phyloP scores from a whole-genome alignment of 2,113 vertebrate species.

The Tympanuchus pallidicinctus region DNA sequence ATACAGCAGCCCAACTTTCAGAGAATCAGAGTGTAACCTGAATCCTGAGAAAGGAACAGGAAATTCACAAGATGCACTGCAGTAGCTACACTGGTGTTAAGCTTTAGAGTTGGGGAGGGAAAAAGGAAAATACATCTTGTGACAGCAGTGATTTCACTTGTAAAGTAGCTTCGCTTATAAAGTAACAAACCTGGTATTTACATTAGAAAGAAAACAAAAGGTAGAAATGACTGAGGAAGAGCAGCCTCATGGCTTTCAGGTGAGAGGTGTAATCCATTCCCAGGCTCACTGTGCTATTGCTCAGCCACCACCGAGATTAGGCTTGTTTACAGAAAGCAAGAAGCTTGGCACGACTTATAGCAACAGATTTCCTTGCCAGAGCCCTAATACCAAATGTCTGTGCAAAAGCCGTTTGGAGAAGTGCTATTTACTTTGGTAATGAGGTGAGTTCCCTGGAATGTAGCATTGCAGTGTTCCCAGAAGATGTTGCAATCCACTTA shows the following conservation, averaged over 20 bases:
- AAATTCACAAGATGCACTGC: not conserved
- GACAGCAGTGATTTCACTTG: fast-evolving
- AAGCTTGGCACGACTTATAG: slow-evolving; percentile 36
- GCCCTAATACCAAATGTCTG: slow-evolving; percentile 4
- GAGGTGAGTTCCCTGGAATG: slow-evolving; percentile 49
- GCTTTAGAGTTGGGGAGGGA: not conserved
- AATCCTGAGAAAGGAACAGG: not conserved
- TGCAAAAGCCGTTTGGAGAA: slow-evolving; percentile 28
- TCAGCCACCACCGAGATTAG: not conserved
- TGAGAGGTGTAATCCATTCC: not conserved
- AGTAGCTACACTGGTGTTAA: not conserved
- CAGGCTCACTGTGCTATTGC: not conserved
- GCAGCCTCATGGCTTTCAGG: not conserved
- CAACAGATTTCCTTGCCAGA: slow-evolving; percentile 51
- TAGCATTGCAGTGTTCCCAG: slow-evolving; percentile 27
- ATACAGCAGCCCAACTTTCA: fast-evolving
- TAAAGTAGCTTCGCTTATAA: not conserved
- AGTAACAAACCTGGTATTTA: not conserved
- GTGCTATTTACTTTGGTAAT: slow-evolving; percentile 46
- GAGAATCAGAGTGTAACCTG: not conserved
- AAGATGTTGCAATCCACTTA: slow-evolving; percentile 29
- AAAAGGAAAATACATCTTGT: fast-evolving
- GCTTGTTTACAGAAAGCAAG: slow-evolving; percentile 63
- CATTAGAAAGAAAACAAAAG: not conserved
- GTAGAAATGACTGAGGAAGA: not conserved